A percentile compares a stretch with the other conserved stretches of the same genome.
Conservation (phyloP, 2,797 vertebrate species). For the Pseudotriccus pelzelni region DNA sequence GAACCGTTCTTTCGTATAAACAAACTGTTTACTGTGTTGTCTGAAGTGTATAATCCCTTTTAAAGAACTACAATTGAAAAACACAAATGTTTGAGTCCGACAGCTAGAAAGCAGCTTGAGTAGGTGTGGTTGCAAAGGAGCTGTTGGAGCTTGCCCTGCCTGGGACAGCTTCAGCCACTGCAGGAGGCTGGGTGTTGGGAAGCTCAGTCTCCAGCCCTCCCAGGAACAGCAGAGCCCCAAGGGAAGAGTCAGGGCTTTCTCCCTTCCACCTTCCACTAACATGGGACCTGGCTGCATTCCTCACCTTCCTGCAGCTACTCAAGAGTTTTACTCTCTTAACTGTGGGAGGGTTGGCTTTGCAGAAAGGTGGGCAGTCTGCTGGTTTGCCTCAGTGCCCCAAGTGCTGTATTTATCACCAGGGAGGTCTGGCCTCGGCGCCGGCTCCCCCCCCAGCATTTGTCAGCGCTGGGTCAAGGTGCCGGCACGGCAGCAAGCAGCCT, state of each 20-base stretch:
- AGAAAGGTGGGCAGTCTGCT: neutral
- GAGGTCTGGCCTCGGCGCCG: fast-evolving
- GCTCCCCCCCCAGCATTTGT: neutral
- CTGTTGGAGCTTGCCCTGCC: neutral
- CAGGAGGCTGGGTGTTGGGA: neutral
- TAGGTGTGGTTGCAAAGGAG: neutral
- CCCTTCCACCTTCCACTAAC: neutral
- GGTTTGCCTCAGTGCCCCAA: fast-evolving
- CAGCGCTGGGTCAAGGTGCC: neutral
- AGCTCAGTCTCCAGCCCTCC: neutral
- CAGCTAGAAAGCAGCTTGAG: neutral
- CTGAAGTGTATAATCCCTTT: neutral
- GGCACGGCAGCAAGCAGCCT: fast-evolving
- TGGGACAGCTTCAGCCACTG: fast-evolving
- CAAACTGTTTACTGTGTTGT: neutral
- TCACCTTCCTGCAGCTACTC: neutral
- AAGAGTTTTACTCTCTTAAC: neutral
- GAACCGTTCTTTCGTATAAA: neutral
- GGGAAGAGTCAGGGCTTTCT: neutral
- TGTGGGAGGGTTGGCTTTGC: neutral
- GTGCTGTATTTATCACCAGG: fast-evolving
- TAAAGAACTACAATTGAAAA: neutral
- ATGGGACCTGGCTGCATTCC: fast-evolving
- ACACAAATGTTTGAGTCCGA: neutral
- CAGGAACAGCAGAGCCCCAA: neutral